A percentile compares a stretch with the other conserved stretches of the same genome.
Conservation (phyloP, 2,113 vertebrate genomes). For the Pseudois nayaur region DNA sequence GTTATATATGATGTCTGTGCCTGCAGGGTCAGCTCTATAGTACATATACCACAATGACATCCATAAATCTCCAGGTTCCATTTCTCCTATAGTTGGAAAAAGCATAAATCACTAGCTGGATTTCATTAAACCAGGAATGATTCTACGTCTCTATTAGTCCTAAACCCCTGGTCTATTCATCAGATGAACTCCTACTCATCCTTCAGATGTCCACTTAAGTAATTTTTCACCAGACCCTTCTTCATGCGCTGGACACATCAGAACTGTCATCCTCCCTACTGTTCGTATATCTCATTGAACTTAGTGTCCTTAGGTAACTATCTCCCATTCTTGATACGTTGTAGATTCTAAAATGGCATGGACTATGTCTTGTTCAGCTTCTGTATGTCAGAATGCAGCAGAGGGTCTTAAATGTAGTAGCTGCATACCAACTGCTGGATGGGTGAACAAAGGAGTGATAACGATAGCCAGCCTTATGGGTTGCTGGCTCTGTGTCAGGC, state of each 20-base stretch:
- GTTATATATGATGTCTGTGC: not conserved
- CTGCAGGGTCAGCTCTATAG: not conserved
- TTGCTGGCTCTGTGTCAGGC: not conserved
- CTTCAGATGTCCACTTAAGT: not conserved
- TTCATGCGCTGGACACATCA: not conserved
- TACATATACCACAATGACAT: not conserved
- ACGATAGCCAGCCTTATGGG: not conserved
- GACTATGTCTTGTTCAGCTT: not conserved
- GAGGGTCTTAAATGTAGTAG: not conserved
- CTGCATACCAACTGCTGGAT: not conserved
- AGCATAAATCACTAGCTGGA: not conserved
- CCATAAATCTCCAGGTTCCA: not conserved
- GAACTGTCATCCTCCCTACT: not conserved
- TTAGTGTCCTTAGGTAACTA: not conserved
- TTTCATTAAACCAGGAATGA: slow-evolving; percentile 10
- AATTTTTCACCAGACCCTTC: not conserved
- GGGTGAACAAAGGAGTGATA: not conserved
- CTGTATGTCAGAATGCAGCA: not conserved
- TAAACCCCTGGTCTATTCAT: not conserved
- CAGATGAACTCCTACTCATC: not conserved
- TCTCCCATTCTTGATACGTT: not conserved
- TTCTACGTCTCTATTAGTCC: not conserved
- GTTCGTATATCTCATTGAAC: not conserved
- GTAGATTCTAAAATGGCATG: not conserved
- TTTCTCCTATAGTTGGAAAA: not conserved